Conservation (phyloP, 2,797 vertebrate genomes). For the Thripadectes ignobilis region DNA sequence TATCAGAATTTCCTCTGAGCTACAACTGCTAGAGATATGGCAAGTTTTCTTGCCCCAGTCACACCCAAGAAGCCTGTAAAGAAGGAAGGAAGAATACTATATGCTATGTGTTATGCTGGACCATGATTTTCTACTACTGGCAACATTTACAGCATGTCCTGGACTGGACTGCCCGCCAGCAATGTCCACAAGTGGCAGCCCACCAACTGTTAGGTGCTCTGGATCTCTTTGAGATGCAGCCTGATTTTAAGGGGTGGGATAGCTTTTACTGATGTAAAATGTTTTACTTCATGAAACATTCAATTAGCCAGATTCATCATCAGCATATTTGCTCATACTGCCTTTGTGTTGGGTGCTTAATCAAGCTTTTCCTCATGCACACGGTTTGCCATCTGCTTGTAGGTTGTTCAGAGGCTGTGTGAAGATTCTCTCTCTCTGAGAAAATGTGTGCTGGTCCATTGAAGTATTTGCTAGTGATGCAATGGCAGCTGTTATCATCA, state of each 20-base stretch:
- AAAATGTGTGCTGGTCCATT: constrained; percentile 57
- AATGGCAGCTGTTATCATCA: constrained; percentile 71
- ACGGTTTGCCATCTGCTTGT: constrained; percentile 62
- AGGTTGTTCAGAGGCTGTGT: constrained; percentile 53
- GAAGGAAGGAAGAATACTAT: background rate
- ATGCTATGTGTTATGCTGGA: background rate
- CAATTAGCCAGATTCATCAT: constrained; percentile 48
- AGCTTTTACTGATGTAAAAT: constrained; percentile 15
- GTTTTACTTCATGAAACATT: constrained; percentile 40
- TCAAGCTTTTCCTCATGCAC: constrained; percentile 55
- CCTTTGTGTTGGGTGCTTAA: constrained; percentile 45
- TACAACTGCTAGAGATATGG: background rate
- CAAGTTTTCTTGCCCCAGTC: background rate
- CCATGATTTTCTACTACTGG: background rate
- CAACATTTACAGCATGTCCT: background rate
- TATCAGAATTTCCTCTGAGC: background rate
- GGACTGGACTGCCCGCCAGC: constrained; percentile 2
- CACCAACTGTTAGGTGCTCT: background rate
- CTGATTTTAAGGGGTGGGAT: constrained; percentile 27
- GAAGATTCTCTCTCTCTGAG: constrained; percentile 62
- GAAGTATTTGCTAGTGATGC: constrained; percentile 65
- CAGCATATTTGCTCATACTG: constrained; percentile 15
- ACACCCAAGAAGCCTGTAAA: background rate
- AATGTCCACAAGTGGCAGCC: constrained; percentile 1
- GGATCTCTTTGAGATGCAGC: constrained; percentile 4